These are phyloP conservation scores for Drosophila algonquin DNA, from an alignment of 2,888 invertebrate species.

Conservation along the genomic window DNA sequence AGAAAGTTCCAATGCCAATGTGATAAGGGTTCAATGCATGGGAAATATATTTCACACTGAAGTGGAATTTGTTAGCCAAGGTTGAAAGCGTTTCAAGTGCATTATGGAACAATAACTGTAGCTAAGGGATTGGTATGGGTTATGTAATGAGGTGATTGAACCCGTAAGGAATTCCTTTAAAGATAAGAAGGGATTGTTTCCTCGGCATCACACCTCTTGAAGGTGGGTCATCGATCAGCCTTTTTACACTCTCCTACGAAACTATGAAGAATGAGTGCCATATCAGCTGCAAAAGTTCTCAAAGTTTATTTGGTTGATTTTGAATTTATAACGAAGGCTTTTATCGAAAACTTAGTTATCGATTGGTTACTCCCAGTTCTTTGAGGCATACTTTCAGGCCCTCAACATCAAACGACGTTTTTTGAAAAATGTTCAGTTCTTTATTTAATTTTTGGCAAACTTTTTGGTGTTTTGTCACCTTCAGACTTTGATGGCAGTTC, in stretches of 20 bases:
- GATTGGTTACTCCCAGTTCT: neutral
- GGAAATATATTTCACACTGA: neutral
- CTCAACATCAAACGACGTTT: neutral
- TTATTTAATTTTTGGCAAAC: conserved; percentile 17
- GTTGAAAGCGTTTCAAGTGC: neutral
- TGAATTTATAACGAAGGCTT: too few relatives aligned
- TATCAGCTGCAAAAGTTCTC: neutral
- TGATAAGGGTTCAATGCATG: conserved; percentile 26
- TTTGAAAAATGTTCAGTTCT: conserved; percentile 19
- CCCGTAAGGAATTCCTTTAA: neutral
- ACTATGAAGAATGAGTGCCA: neutral
- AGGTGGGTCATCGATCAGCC: neutral
- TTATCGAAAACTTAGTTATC: too few relatives aligned
- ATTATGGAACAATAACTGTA: neutral
- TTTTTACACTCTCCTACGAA: too few relatives aligned
- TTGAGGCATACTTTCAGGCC: neutral
- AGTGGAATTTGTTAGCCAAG: conserved; percentile 16
- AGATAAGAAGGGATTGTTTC: neutral
- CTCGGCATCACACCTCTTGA: neutral
- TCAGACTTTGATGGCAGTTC: conserved; percentile 36
- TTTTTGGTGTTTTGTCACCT: conserved; percentile 21
- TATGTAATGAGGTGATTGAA: neutral
- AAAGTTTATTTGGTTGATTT: neutral
- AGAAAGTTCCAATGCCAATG: conserved; percentile 26
- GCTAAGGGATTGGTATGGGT: neutral